Conservation (phyloP, 2,113 vertebrate genomes). For the Silurus asotus region DNA sequence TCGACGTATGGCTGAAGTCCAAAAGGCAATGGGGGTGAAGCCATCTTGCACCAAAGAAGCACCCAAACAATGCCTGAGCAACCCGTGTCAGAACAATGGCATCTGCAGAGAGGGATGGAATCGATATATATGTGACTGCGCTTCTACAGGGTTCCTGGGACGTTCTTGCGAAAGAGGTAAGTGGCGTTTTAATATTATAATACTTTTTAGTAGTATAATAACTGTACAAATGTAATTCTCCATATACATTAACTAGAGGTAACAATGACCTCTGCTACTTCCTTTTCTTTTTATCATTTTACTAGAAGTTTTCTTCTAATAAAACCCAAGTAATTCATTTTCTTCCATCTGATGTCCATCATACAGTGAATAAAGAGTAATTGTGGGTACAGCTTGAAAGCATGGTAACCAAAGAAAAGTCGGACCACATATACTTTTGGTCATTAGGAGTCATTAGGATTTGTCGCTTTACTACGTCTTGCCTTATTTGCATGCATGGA, state of each 20-base stretch:
- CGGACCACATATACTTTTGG: too few species aligned
- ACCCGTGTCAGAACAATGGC: constrained; percentile 95
- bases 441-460: neutral
- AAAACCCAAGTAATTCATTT: neutral
- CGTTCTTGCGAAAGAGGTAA: constrained; percentile 95
- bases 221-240: too few species aligned
- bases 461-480: neutral
- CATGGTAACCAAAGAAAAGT: neutral
- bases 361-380: neutral
- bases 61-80: constrained; percentile 94
- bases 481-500: too few species aligned
- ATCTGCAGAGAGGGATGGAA: constrained; percentile 97
- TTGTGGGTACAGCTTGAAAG: neutral
- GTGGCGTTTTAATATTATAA: constrained; percentile 34
- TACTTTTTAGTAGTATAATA: too few species aligned
- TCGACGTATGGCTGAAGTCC: constrained; percentile 90
- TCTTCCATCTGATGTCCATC: neutral
- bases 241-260: too few species aligned
- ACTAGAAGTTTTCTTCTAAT: too few species aligned
- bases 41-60: constrained; percentile 93
- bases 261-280: too few species aligned
- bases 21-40: constrained; percentile 93
- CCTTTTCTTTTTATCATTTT: too few species aligned
- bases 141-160: constrained; percentile 92
- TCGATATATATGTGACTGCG: constrained; percentile 96